phyloP scores from a whole-genome alignment of 1,140 invertebrate species.

The Sitobion miscanthi region DNA sequence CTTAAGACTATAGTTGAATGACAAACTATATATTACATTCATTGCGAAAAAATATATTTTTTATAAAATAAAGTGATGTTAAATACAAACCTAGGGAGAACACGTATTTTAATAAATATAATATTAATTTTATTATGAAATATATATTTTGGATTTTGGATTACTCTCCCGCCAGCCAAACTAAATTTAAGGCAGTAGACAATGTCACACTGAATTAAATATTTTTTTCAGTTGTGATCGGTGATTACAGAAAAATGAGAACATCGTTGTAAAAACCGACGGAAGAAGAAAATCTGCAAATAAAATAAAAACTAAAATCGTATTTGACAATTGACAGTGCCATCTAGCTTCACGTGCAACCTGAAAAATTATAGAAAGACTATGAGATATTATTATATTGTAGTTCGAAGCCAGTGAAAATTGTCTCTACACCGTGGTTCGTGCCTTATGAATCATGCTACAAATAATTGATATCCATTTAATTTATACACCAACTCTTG shows the following conservation, averaged over 20 bases:
- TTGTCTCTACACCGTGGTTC: too few species aligned
- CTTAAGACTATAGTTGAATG: background rate
- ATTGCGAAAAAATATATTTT: background rate
- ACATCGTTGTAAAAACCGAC: background rate
- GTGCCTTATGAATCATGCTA: too few species aligned
- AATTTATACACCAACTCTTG: too few species aligned
- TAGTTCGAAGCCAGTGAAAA: too few species aligned
- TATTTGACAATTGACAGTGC: background rate
- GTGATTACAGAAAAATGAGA: background rate
- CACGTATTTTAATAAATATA: background rate
- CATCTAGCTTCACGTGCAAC: background rate
- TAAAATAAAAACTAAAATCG: background rate
- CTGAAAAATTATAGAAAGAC: background rate
- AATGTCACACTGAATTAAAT: background rate
- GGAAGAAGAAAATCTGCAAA: background rate
- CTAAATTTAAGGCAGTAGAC: too few species aligned
- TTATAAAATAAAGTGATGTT: background rate
- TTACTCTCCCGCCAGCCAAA: too few species aligned
- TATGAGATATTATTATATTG: too few species aligned
- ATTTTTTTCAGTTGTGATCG: background rate
- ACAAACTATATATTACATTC: background rate
- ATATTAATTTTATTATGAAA: background rate
- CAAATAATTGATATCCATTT: too few species aligned
- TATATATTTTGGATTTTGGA: background rate
- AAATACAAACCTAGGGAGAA: background rate